A percentile compares a stretch with the other conserved stretches of the same genome.
phyloP scores from a whole-genome alignment of 2,113 vertebrate species.

The Chlorodrepanis virens region DNA sequence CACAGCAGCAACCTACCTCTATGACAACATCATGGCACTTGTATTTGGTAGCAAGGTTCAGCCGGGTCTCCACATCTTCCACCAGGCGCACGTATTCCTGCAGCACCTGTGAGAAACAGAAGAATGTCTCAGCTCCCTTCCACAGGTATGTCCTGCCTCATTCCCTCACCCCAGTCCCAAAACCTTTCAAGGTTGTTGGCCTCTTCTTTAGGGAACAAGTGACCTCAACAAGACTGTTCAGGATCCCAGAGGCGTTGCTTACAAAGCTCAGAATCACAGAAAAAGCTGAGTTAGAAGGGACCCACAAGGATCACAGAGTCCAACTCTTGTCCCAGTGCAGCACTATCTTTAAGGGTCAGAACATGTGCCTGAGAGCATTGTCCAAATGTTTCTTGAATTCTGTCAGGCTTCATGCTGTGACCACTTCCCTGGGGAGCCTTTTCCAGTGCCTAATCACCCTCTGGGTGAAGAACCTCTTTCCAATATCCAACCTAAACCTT shows the following conservation, averaged over 20 bases:
- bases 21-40: constrained; percentile 95
- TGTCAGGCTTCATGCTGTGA: neutral
- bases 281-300: neutral
- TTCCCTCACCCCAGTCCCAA: neutral
- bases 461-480: neutral
- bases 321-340: neutral
- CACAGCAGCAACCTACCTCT: constrained; percentile 76
- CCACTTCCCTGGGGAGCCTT: neutral
- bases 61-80: constrained; percentile 83
- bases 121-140: neutral
- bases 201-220: neutral
- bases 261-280: neutral
- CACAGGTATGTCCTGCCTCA: neutral
- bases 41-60: constrained; percentile 88
- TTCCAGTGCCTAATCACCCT: neutral
- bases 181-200: neutral
- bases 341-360: neutral
- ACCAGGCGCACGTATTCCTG: constrained; percentile 89
- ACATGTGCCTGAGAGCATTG: neutral
- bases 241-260: neutral
- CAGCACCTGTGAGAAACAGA: constrained; percentile 77
- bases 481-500: neutral
- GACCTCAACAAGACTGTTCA: neutral
- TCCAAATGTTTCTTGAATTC: neutral
- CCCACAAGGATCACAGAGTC: neutral